phyloP scores from a whole-genome alignment of 2,113 vertebrate genomes.

The Perca schrenkii region DNA sequence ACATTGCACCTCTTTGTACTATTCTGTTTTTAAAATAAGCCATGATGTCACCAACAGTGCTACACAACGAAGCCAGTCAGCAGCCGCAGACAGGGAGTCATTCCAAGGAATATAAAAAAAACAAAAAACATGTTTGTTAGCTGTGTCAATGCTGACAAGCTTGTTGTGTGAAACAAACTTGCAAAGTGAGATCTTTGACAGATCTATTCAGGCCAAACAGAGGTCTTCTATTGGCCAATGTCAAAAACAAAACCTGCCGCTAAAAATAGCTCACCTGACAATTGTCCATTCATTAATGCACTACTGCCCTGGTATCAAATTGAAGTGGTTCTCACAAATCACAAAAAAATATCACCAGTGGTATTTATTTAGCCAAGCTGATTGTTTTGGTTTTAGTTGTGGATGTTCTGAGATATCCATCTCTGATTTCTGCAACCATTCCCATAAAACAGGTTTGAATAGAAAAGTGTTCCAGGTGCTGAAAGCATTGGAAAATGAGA shows the following conservation, averaged over 20 bases:
- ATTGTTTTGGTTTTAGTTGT: background rate
- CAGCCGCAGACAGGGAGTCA: conserved; percentile 2
- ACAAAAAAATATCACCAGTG: background rate
- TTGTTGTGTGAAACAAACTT: conserved; percentile 22
- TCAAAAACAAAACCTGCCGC: background rate
- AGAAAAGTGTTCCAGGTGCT: background rate
- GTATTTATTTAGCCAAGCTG: background rate
- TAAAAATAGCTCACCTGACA: background rate
- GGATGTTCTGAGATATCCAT: background rate
- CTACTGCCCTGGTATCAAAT: background rate
- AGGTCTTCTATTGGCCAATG: background rate
- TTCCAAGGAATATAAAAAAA: background rate
- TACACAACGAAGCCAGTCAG: conserved; percentile 35
- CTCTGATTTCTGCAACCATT: background rate
- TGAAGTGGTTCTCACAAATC: background rate
- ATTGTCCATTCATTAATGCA: background rate
- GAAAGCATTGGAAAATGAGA: background rate
- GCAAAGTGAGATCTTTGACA: background rate
- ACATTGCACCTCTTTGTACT: background rate
- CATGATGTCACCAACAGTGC: conserved; percentile 32
- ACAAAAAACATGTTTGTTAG: background rate
- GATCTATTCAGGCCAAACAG: background rate
- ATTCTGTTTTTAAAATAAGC: conserved; percentile 7
- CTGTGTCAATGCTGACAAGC: background rate
- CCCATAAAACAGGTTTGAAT: background rate